These are phyloP conservation scores for Hozukius guyotensis DNA, from an alignment of 2,797 vertebrate species.

Conservation along the genomic window DNA sequence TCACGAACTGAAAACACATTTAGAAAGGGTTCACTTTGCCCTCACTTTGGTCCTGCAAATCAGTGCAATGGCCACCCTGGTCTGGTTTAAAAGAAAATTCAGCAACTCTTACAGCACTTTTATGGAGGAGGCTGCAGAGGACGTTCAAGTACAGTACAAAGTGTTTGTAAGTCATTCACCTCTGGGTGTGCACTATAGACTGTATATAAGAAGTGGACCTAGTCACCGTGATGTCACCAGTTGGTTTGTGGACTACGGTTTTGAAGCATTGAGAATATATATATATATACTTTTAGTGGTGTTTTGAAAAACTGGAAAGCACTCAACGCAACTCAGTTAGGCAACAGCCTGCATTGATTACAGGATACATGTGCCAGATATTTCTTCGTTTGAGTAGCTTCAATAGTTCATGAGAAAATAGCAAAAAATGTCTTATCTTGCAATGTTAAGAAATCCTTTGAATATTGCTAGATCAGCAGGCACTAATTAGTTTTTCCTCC, in stretches of 20 bases:
- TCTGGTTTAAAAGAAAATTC: conserved; percentile 15
- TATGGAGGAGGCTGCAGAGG: conserved; percentile 5
- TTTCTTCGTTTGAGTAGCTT: neutral
- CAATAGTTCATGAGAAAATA: neutral
- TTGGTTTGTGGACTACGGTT: too few species aligned
- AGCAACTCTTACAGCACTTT: conserved; percentile 9
- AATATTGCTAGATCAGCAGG: conserved; percentile 41
- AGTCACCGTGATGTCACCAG: accelerated
- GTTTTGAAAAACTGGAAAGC: neutral
- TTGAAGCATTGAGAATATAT: too few species aligned
- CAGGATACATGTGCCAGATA: neutral
- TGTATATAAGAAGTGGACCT: too few species aligned
- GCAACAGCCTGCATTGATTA: neutral
- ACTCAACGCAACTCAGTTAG: neutral
- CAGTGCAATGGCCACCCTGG: neutral
- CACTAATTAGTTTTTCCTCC: conserved; percentile 20
- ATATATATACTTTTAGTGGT: neutral
- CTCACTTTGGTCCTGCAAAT: neutral
- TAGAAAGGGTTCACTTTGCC: too few species aligned
- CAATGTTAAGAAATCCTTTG: conserved; percentile 24
- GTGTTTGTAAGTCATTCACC: conserved; percentile 3
- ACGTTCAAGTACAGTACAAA: conserved; percentile 25
- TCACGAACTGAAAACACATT: too few species aligned
- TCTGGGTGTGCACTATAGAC: neutral
- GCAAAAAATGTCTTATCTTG: neutral